These are phyloP conservation scores for Sceloporus undulatus DNA, from an alignment of 2,113 vertebrate genomes.

Conservation along the genomic window DNA sequence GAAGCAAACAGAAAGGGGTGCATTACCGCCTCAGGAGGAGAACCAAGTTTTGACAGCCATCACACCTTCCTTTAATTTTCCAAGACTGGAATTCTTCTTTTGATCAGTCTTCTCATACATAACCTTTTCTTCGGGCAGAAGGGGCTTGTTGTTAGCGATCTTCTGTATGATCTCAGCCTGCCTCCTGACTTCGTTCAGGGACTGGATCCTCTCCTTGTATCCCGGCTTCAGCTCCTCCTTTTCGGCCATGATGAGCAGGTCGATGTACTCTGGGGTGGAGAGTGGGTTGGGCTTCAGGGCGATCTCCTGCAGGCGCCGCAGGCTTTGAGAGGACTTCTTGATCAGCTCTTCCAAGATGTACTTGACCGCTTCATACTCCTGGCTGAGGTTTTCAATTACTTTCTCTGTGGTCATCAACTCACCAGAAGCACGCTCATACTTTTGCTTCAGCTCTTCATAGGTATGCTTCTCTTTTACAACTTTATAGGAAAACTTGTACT, in stretches of 20 bases:
- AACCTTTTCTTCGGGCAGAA: too few species aligned
- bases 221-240: conserved; percentile 52
- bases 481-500: conserved; percentile 34
- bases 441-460: conserved; percentile 28
- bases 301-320: conserved; percentile 58
- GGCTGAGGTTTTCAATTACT: neutral
- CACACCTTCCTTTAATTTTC: too few species aligned
- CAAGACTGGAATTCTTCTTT: too few species aligned
- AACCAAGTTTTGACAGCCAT: too few species aligned
- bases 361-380: neutral
- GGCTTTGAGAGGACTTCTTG: neutral
- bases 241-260: conserved; percentile 57
- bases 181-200: neutral
- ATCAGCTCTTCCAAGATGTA: neutral
- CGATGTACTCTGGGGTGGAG: conserved; percentile 61
- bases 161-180: neutral
- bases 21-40: too few species aligned
- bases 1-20: too few species aligned
- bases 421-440: conserved; percentile 36
- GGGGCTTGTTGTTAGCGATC: too few species aligned
- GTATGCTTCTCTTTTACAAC: conserved; percentile 22
- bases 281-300: conserved; percentile 63
- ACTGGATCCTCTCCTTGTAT: conserved; percentile 11
- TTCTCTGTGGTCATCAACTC: neutral
- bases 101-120: neutral